phyloP scores from a whole-genome alignment of 2,113 vertebrate genomes.

The western clawed frog (Xenopus tropicalis) region UCB_Xtro_10.0 CM004444.2:150522001-150522500 shows the following conservation, averaged over 20 bases:
- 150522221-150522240: slow-evolving; percentile 47
- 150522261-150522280: slow-evolving; percentile 51
- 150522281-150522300: slow-evolving; percentile 65
- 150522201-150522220: neutral
- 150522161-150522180: slow-evolving; percentile 51
- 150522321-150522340: slow-evolving; percentile 68
- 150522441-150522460: slow-evolving; percentile 59
- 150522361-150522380: slow-evolving; percentile 59
- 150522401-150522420: slow-evolving; percentile 60
- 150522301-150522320: slow-evolving; percentile 63
- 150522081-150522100: neutral
- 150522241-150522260: slow-evolving; percentile 33
- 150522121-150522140: neutral
- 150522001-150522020: neutral
- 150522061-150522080: neutral
- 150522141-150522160: slow-evolving; percentile 45
- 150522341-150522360: slow-evolving; percentile 71
- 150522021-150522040: neutral
- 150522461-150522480: slow-evolving; percentile 20
- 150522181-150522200: slow-evolving; percentile 49
- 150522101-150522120: neutral
- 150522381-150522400: slow-evolving; percentile 61
- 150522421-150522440: slow-evolving; percentile 37
- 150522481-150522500: no score
- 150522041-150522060: neutral